These are phyloP conservation scores for Amphimallon solstitiale DNA, from an alignment of 2,888 invertebrate genomes.

Conservation along the genomic window DNA sequence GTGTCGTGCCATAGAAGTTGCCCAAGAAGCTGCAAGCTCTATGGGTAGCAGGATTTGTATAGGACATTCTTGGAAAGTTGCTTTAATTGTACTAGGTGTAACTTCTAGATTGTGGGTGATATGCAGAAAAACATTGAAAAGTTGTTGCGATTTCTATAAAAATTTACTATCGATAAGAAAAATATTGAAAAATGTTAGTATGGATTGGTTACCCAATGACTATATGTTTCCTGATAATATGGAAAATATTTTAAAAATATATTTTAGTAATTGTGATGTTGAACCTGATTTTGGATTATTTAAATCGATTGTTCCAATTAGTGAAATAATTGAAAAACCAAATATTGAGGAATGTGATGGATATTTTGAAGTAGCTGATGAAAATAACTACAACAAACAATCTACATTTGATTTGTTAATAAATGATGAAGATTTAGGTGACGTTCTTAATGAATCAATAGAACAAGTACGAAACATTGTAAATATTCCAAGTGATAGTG, in stretches of 20 bases:
- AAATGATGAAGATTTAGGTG: slow-evolving; percentile 41
- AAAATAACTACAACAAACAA: not conserved
- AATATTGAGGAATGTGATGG: slow-evolving; percentile 20
- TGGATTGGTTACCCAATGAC: slow-evolving; percentile 60
- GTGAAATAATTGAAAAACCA: slow-evolving; percentile 23
- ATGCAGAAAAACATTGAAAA: slow-evolving; percentile 57
- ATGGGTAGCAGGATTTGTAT: slow-evolving; percentile 58
- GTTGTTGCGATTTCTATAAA: slow-evolving; percentile 61
- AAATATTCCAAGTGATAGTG: slow-evolving; percentile 11
- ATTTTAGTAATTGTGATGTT: slow-evolving; percentile 39
- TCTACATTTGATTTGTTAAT: slow-evolving; percentile 11
- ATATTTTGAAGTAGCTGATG: slow-evolving; percentile 16
- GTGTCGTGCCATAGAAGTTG: slow-evolving; percentile 58
- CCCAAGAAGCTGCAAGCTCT: slow-evolving; percentile 56
- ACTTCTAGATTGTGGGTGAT: slow-evolving; percentile 64
- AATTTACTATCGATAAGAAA: slow-evolving; percentile 56
- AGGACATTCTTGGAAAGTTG: slow-evolving; percentile 64
- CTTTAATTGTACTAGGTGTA: slow-evolving; percentile 59
- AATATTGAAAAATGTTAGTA: slow-evolving; percentile 55
- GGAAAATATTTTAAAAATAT: slow-evolving; percentile 60
- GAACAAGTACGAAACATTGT: not conserved
- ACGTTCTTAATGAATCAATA: slow-evolving; percentile 12
- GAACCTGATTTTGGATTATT: not conserved
- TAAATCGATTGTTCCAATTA: slow-evolving; percentile 30
- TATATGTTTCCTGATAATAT: slow-evolving; percentile 61